Base-by-base conservation (phyloP, 2,888 invertebrate genomes). In the Tetragonisca angustula region DNA sequence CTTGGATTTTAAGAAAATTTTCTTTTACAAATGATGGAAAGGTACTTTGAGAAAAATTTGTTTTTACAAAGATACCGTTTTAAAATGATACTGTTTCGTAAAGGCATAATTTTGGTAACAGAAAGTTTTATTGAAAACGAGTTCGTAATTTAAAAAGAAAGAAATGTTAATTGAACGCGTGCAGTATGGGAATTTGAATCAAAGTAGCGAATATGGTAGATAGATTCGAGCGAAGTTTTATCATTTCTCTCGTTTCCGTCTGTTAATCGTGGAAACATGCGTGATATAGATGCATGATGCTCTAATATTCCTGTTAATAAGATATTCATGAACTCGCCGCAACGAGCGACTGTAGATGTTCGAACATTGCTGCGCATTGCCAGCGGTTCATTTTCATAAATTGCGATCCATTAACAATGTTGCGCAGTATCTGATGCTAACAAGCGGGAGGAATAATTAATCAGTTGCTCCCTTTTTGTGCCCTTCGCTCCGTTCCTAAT, bases 361-460 rank as follows among this genome's bases (percentile, higher is more conserved):
- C 61, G 69, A 69, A 36, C 69, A 32, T 21, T 49, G 50, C 32
- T 32, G 50, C 59, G 59, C 32, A 36, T 62, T 68, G 36, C 36
- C 43, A 32, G 24, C 17, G 61, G 61, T 61, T 69, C 50, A 76
- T 76, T 76, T 70, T 52, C 69, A 52, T 69, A 70, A 69, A 69
- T 76, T 76, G 69, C 62, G 76, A 65, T 74, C 68, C n/a, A 50
- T 69, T 69, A 76, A 76, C 59, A 21, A 52, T 36, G 62, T 68
- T 68, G 49, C 76, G 59, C 21, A 68, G 69, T 76, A 69, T 69
- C 69, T 76, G 76, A 76, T 76, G 62, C 52, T 50, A 62, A 43
- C 43, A 43, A 76, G 24, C 52, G 36, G 24, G 62, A 62, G 21
- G 76, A 70, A 70, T 76, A 76, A 76, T 76, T 76, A 76, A 76